phyloP scores from a whole-genome alignment of 2,113 vertebrate species.

The Verasper variegatus region DNA sequence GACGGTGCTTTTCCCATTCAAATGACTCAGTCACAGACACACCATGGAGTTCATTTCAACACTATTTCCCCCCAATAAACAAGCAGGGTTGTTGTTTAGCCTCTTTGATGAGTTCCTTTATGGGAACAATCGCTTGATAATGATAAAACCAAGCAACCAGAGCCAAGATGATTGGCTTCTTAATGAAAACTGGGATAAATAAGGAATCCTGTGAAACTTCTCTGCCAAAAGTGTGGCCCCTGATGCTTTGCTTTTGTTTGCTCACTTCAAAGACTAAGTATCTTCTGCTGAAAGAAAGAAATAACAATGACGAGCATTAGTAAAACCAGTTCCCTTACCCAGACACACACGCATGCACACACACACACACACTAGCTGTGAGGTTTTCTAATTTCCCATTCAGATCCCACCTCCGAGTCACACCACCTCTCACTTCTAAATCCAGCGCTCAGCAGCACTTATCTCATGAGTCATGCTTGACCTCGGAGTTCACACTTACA shows the following conservation, averaged over 20 bases:
- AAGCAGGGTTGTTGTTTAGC: conserved; percentile 72
- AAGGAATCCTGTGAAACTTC: conserved; percentile 54
- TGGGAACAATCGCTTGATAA: conserved; percentile 68
- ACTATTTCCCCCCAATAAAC: conserved; percentile 56
- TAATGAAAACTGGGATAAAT: conserved; percentile 72
- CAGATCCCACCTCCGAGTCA: conserved; percentile 45
- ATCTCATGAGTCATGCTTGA: conserved; percentile 63
- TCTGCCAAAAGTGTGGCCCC: conserved; percentile 20
- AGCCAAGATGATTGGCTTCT: conserved; percentile 72
- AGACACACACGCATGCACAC: conserved; percentile 27
- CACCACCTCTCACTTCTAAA: conserved; percentile 53
- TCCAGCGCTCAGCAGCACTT: conserved; percentile 55
- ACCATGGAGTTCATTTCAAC: conserved; percentile 46
- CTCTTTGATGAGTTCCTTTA: conserved; percentile 75
- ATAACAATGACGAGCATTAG: conserved; percentile 24
- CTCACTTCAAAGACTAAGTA: conserved; percentile 24
- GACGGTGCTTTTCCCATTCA: conserved; percentile 77
- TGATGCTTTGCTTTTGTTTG: conserved; percentile 49
- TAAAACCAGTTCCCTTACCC: too few relatives aligned
- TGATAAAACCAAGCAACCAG: conserved; percentile 75
- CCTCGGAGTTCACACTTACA: conserved; percentile 56
- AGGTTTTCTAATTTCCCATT: conserved; percentile 51
- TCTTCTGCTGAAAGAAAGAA: conserved; percentile 35
- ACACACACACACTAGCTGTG: conserved; percentile 1
- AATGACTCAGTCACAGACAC: conserved; percentile 41